Percentiles rank a stretch among this genome's conserved stretches.
phyloP scores from a whole-genome alignment of 64 coral and sea anemone genomes.

The Porites lutea region DNA sequence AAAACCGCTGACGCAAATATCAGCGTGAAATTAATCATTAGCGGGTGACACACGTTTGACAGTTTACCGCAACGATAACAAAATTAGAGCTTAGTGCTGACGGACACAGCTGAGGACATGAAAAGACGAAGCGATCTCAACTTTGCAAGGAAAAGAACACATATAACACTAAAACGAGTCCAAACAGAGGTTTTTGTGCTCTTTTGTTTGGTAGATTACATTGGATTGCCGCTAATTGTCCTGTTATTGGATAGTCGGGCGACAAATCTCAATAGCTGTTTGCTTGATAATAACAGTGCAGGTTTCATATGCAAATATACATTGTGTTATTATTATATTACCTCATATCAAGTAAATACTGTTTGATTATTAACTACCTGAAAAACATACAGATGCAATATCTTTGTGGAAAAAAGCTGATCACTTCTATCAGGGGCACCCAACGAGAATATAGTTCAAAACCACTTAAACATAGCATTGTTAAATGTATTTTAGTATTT shows the following conservation, averaged over 20 bases:
- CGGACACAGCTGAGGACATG: neutral
- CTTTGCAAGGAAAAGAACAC: neutral
- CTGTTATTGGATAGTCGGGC: constrained; percentile 22
- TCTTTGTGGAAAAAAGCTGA: no score
- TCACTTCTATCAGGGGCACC: neutral
- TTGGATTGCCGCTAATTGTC: neutral
- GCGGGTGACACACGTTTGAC: neutral
- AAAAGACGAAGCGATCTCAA: neutral
- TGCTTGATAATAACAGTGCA: neutral
- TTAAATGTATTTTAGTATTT: no score
- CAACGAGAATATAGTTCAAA: no score
- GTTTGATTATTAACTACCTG: neutral
- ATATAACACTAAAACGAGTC: neutral
- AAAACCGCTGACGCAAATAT: constrained; percentile 23
- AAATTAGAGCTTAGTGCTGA: neutral
- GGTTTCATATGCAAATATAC: constrained; percentile 31
- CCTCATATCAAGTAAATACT: constrained; percentile 2
- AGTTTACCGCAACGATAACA: constrained; percentile 2
- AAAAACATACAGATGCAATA: neutral
- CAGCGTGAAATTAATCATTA: constrained; percentile 5
- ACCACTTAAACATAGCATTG: no score
- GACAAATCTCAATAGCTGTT: neutral
- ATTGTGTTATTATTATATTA: neutral
- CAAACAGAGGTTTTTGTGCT: neutral
- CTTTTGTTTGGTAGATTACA: neutral